Evolutionary conservation across 2,888 invertebrate genomes (phyloP).

Genomic region (Scotopteryx bipunctaria): DNA sequence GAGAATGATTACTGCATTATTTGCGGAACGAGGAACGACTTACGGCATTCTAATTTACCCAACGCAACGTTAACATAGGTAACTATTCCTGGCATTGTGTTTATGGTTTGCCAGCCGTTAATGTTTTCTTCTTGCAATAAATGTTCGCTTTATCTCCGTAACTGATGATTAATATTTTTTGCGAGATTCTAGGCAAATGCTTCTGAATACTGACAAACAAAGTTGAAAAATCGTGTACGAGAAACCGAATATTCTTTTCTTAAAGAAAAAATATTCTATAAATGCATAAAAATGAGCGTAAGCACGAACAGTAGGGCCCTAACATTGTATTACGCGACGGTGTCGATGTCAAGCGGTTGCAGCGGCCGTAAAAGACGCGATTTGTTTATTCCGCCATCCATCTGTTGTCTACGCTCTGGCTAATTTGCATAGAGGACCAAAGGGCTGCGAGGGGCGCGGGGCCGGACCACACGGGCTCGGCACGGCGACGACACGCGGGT

Average conservation of each 20-base stretch:
- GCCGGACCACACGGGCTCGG: conserved; percentile 83
- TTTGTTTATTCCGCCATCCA: conserved; percentile 83
- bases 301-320: neutral
- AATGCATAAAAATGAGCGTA: no score
- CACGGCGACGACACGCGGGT: conserved; percentile 78
- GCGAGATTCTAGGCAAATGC: no score
- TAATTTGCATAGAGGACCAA: conserved; percentile 81
- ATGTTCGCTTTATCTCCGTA: neutral
- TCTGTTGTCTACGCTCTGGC: conserved; percentile 81
- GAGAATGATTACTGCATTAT: conserved; percentile 51
- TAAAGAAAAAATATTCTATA: no score
- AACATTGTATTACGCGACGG: conserved; percentile 17
- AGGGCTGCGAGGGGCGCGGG: conserved; percentile 48
- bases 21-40: conserved; percentile 52
- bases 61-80: neutral
- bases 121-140: neutral
- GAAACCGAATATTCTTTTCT: no score
- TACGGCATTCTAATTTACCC: conserved; percentile 44
- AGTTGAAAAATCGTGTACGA: no score
- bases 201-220: no score
- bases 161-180: no score
- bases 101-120: neutral
- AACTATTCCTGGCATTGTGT: neutral
- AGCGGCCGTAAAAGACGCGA: conserved; percentile 70
- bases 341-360: conserved; percentile 38